A percentile compares a stretch with the other conserved stretches of the same genome.
These are phyloP conservation scores for Trigoniulus corallinus DNA, from an alignment of 1,140 invertebrate genomes.

Conservation along the genomic window DNA sequence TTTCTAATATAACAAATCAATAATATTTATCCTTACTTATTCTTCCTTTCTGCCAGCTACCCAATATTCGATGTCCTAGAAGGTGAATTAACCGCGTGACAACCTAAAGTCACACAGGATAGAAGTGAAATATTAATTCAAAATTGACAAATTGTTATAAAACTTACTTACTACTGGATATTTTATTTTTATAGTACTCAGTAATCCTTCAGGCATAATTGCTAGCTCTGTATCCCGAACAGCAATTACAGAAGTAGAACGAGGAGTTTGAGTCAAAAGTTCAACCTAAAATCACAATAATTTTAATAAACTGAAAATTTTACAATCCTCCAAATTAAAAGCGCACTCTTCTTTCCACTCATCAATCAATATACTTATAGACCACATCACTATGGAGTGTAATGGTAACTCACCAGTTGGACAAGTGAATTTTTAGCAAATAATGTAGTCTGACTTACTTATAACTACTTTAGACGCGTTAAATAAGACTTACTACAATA, in stretches of 20 bases:
- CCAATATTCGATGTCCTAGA: slow-evolving; percentile 75
- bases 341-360: no score
- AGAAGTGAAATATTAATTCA: no score
- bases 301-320: no score
- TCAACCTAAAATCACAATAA: slow-evolving; percentile 61
- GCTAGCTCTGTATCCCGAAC: slow-evolving; percentile 93
- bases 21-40: slow-evolving; percentile 2
- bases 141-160: no score
- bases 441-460: no score
- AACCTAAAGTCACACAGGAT: no score
- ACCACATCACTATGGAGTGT: no score
- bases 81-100: slow-evolving; percentile 88
- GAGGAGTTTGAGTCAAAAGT: slow-evolving; percentile 83
- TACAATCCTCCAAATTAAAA: no score
- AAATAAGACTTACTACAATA: not conserved
- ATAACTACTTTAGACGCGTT: no score
- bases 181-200: slow-evolving; percentile 92
- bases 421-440: no score
- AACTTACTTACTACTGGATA: slow-evolving; percentile 56
- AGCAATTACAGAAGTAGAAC: slow-evolving; percentile 94
- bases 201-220: slow-evolving; percentile 87
- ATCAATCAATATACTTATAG: no score
- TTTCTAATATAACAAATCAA: not conserved
- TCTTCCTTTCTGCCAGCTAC: slow-evolving; percentile 27
- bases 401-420: no score